Percentiles rank a stretch among this genome's conserved stretches.
Conservation (phyloP, 2,888 invertebrate genomes). For the Hirtodrosophila confusa region DNA sequence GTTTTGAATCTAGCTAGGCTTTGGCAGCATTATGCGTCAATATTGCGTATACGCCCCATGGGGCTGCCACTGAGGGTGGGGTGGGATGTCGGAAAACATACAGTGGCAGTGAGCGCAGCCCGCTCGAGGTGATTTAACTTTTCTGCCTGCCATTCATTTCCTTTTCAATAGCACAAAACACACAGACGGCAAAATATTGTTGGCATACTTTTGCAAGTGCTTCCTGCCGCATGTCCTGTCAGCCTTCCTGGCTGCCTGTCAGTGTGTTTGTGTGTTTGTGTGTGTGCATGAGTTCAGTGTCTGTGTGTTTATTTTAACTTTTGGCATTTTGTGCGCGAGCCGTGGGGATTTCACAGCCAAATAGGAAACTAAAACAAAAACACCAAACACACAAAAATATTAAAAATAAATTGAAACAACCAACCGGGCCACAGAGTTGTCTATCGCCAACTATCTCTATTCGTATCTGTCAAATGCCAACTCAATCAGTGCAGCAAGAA, state of each 20-base stretch:
- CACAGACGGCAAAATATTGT: constrained; percentile 68
- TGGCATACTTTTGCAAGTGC: constrained; percentile 77
- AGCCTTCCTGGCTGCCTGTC: constrained; percentile 28
- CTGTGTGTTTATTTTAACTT: constrained; percentile 72
- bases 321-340: constrained; percentile 60
- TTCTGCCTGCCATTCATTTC: constrained; percentile 73
- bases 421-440: constrained; percentile 25
- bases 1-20: constrained; percentile 44
- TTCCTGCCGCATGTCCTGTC: constrained; percentile 55
- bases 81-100: not conserved
- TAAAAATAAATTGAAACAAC: constrained; percentile 64
- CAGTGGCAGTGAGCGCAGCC: not conserved
- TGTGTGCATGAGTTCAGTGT: constrained; percentile 7
- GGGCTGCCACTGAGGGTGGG: constrained; percentile 13
- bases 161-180: constrained; percentile 72
- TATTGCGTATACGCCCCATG: constrained; percentile 60
- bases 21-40: constrained; percentile 46
- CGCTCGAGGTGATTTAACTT: constrained; percentile 77
- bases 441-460: constrained; percentile 14
- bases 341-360: constrained; percentile 55
- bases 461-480: constrained; percentile 31
- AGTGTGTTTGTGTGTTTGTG: constrained; percentile 2
- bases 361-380: constrained; percentile 74
- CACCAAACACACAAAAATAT: constrained; percentile 52
- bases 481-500: constrained; percentile 43